Percentiles rank a stretch among this genome's conserved stretches.
phyloP scores from a whole-genome alignment of 2,113 vertebrate genomes.

The Paralichthys olivaceus region DNA sequence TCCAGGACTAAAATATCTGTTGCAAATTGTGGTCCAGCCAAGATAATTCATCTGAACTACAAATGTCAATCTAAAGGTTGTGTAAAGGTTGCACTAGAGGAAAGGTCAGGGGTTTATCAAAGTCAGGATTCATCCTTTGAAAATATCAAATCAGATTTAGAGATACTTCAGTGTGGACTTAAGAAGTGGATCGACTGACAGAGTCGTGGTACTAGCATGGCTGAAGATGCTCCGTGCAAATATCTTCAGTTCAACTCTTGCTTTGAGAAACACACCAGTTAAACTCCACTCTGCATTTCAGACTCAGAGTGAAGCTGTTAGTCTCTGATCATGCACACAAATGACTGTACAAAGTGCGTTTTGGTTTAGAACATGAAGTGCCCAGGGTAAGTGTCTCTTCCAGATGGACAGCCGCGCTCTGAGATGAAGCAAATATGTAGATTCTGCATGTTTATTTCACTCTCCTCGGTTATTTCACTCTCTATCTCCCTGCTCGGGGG shows the following conservation, averaged over 20 bases:
- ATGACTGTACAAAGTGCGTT: constrained; percentile 1
- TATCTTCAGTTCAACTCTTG: too few relatives aligned
- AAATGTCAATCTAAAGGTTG: background rate
- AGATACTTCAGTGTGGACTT: background rate
- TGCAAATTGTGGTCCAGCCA: background rate
- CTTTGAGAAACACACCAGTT: too few relatives aligned
- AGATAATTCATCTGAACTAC: background rate
- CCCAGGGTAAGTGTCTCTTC: constrained; percentile 43
- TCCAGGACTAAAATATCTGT: background rate
- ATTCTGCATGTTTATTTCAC: constrained; percentile 32
- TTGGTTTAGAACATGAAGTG: constrained; percentile 21
- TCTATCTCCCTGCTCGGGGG: background rate
- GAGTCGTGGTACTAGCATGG: background rate
- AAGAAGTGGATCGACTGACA: background rate
- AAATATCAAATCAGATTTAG: too few relatives aligned
- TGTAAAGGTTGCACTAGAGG: background rate
- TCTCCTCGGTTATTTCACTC: constrained; percentile 17
- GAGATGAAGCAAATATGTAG: constrained; percentile 27
- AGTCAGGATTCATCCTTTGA: too few relatives aligned
- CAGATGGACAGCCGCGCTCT: constrained; percentile 35
- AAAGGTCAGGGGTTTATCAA: background rate
- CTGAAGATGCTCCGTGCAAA: too few relatives aligned
- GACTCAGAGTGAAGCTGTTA: background rate
- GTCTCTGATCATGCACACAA: background rate
- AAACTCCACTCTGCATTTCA: background rate